Percentiles rank a stretch among this genome's conserved stretches.
phyloP scores from a whole-genome alignment of 2,888 invertebrate genomes.

The Diadegma fenestrale region DNA sequence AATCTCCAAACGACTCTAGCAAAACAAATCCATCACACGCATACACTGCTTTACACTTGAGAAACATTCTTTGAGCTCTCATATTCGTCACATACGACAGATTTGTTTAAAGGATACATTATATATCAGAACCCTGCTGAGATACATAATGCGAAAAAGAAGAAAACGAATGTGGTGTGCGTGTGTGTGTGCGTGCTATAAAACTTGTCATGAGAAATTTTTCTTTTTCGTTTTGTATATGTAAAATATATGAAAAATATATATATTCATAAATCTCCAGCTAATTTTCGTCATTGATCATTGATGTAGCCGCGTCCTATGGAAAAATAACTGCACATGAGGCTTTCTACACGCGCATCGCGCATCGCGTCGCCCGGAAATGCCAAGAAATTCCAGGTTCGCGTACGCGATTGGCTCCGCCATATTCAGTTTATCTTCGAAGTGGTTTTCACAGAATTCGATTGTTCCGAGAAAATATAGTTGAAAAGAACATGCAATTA shows the following conservation, averaged over 20 bases:
- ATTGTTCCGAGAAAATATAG: too few relatives aligned
- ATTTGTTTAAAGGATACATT: too few relatives aligned
- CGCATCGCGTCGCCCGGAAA: conserved; percentile 23
- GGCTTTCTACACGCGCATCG: not conserved
- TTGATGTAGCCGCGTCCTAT: not conserved
- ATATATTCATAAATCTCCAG: conserved; percentile 55
- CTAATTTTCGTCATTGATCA: not conserved
- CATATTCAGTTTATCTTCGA: too few relatives aligned
- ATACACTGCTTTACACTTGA: too few relatives aligned
- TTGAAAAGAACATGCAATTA: too few relatives aligned
- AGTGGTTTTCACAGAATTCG: too few relatives aligned
- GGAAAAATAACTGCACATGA: conserved; percentile 1
- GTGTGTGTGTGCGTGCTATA: too few relatives aligned
- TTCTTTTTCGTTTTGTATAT: conserved; percentile 49
- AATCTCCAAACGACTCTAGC: not conserved
- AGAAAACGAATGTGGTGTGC: too few relatives aligned
- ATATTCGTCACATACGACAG: too few relatives aligned
- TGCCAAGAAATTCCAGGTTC: not conserved
- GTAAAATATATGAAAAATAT: conserved; percentile 46
- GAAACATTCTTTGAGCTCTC: too few relatives aligned
- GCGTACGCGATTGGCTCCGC: not conserved
- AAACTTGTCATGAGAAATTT: not conserved
- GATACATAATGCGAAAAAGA: too few relatives aligned
- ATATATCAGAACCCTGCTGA: too few relatives aligned
- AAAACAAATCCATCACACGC: conserved; percentile 7